Conservation (phyloP, 1,140 invertebrate species). For the Diorhabda carinulata region DNA sequence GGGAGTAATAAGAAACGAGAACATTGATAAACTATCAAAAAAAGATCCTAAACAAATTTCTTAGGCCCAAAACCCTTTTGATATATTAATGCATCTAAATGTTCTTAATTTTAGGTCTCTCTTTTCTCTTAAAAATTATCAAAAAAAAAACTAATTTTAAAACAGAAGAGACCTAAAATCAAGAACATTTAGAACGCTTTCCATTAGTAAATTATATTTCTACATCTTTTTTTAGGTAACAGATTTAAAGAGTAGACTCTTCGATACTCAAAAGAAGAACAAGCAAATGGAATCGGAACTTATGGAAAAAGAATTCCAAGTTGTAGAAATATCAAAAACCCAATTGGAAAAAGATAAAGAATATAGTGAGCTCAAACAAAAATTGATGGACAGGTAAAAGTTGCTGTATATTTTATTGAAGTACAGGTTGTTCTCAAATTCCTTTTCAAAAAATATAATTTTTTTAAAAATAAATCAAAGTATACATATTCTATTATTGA, state of each 20-base stretch:
- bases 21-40: no score
- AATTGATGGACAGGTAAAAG: conserved; percentile 8
- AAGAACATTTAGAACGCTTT: no score
- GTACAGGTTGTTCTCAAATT: neutral
- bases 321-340: conserved; percentile 14
- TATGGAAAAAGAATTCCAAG: conserved; percentile 17
- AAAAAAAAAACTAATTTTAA: no score
- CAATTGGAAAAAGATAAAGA: conserved; percentile 19
- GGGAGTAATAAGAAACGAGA: no score
- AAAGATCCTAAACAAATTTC: no score
- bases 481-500: neutral
- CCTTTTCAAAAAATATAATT: neutral
- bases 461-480: neutral
- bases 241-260: conserved; percentile 26
- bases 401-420: no score
- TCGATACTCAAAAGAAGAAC: conserved; percentile 21
- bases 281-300: conserved; percentile 22
- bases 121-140: no score
- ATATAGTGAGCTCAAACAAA: conserved; percentile 16
- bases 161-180: no score
- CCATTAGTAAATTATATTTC: neutral
- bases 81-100: no score
- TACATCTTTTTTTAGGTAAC: conserved; percentile 22
- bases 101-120: no score
- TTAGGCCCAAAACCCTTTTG: no score